Percentiles rank a stretch among this genome's conserved stretches.
Conservation (phyloP, 2,797 vertebrate genomes). For the Phrynocephalus vlangalii region DNA sequence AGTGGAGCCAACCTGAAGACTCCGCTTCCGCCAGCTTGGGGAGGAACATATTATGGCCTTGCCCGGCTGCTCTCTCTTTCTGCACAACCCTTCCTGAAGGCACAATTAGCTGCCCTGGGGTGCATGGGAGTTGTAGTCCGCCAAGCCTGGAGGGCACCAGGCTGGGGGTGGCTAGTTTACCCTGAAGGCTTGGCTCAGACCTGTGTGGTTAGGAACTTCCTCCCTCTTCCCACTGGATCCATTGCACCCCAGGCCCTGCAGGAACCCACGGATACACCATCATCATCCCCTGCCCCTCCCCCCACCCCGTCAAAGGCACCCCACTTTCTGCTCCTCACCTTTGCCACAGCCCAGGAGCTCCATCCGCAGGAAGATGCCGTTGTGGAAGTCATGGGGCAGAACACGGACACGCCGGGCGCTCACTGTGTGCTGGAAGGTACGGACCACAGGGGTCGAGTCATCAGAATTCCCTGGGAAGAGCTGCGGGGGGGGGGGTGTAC, state of each 20-base stretch:
- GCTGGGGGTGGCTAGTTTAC: too few species aligned
- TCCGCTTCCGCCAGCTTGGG: too few species aligned
- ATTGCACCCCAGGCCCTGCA: neutral
- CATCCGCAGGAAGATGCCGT: conserved; percentile 78
- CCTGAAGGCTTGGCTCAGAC: too few species aligned
- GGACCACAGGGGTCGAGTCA: conserved; percentile 68
- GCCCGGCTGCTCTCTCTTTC: too few species aligned
- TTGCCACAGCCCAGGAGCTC: conserved; percentile 88
- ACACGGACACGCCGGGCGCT: conserved; percentile 82
- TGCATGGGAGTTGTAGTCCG: neutral
- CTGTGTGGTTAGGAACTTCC: too few species aligned
- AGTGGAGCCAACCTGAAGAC: too few species aligned
- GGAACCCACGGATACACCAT: too few species aligned
- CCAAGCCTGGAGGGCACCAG: too few species aligned
- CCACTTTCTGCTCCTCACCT: conserved; percentile 50
- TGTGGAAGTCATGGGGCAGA: conserved; percentile 81
- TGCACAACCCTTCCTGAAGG: too few species aligned
- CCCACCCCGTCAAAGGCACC: too few species aligned
- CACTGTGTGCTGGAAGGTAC: conserved; percentile 81
- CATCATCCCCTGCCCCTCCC: neutral
- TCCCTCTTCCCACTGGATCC: too few species aligned
- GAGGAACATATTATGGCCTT: too few species aligned
- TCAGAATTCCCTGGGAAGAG: conserved; percentile 81
- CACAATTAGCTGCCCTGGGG: neutral
- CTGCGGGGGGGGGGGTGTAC: conserved; percentile 60